Conservation (phyloP, 2,113 vertebrate species). For the Anoplopoma fimbria region DNA sequence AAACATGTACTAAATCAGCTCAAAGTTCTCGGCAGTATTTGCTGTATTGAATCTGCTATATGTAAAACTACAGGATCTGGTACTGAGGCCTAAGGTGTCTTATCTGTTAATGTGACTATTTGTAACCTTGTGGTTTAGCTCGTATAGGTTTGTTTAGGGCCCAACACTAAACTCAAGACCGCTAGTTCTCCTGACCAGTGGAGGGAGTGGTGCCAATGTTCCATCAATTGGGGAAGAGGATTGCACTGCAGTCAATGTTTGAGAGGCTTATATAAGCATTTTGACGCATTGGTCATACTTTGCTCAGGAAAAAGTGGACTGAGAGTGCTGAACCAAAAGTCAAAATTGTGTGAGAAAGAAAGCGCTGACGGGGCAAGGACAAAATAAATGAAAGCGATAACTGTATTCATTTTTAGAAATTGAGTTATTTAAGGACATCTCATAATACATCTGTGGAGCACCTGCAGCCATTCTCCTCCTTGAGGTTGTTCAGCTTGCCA, state of each 20-base stretch:
- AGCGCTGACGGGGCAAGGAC: not conserved
- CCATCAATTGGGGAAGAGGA: not conserved
- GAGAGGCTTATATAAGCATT: slow-evolving; percentile 18
- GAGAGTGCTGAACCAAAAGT: not conserved
- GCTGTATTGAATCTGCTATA: not conserved
- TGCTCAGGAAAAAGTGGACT: not conserved
- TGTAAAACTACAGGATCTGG: not conserved
- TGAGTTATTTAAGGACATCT: slow-evolving; percentile 4
- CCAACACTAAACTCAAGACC: not conserved
- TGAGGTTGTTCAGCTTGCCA: slow-evolving; percentile 10
- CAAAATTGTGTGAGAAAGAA: not conserved
- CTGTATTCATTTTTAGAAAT: slow-evolving; percentile 22
- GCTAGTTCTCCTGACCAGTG: not conserved
- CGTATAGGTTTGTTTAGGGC: not conserved
- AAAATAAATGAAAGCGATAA: slow-evolving; percentile 7
- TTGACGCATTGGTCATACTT: slow-evolving; percentile 2
- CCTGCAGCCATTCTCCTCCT: slow-evolving; percentile 17
- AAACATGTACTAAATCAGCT: not conserved
- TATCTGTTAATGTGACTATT: not conserved
- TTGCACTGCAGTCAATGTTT: not conserved
- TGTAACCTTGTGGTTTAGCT: not conserved
- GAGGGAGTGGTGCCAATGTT: not conserved
- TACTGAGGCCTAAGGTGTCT: not conserved
- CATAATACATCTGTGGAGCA: slow-evolving; percentile 5
- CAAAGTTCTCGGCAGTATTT: not conserved